Evolutionary conservation across 2,113 vertebrate species (phyloP), one percentile per base, ranked within the genome.

Genomic region (Columba livia): DNA sequence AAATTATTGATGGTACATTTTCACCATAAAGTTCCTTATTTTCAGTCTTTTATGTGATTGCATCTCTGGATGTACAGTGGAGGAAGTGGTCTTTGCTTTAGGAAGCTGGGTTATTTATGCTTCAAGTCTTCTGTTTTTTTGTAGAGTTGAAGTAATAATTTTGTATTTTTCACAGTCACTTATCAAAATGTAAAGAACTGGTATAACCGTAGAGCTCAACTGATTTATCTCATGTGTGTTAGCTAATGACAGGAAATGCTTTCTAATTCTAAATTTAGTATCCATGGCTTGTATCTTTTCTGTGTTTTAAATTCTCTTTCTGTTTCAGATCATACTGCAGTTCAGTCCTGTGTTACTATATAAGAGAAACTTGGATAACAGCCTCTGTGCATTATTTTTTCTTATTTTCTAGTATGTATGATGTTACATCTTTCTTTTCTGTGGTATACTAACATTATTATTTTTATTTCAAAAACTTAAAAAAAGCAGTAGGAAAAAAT

Each of bases 381-480:
- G 19, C 6, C 12, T 64, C 40, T 84, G n/a, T 57, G 20, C 16
- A n/a, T 64, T 66, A 74, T 64, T 75, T 91, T 91, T 64, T 87
- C 78, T 79, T 38, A 67, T 67, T 89, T 91, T 89, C 54, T 67
- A 38, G 4, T 38, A 32, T 47, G 17, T 40, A 56, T 44, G 15
- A 16, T 89, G 40, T 29, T 77, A 67, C 38, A 6, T 87, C 85
- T 86, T 81, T 64, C 47, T 81, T 70, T 93, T 79, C 51, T 51
- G 23, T 80, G 56, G 44, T 73, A 64, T 47, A 51, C 47, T 70
- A 73, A 50, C 40, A 51, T 74, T 85, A 70, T 34, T 73, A 78
- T 64, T 79, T 93, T 85, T 79, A 44, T 78, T 86, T 90, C 57
- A 81, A 88, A 86, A 62, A 11, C 51, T 92, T 88, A 70, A 73